These are phyloP conservation scores for Drosophila bipectinata DNA, from an alignment of 1,140 invertebrate genomes.

Conservation along the genomic window DNA sequence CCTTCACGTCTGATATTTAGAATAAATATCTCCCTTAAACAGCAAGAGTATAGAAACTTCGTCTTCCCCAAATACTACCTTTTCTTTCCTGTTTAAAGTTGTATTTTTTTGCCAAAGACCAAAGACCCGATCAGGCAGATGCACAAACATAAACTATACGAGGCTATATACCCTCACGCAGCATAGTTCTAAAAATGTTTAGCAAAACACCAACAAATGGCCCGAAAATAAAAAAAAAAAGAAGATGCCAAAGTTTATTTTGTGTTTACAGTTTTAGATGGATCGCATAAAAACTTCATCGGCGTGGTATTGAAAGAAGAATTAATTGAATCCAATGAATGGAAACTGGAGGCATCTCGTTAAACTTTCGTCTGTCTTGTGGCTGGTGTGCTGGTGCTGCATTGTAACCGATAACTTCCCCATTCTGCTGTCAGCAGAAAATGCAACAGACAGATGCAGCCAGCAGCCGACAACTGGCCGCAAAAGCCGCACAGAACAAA, in stretches of 20 bases:
- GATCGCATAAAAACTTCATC: slow-evolving; percentile 42
- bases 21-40: too few species aligned
- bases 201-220: slow-evolving; percentile 39
- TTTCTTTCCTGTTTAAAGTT: background rate
- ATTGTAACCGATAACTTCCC: slow-evolving; percentile 9
- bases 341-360: background rate
- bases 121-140: slow-evolving; percentile 25
- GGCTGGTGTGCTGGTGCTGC: slow-evolving; percentile 4
- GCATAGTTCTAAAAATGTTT: slow-evolving; percentile 74
- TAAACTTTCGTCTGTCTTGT: slow-evolving; percentile 4
- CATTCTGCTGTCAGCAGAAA: slow-evolving; percentile 9
- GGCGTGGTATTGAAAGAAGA: background rate
- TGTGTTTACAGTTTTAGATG: slow-evolving; percentile 51
- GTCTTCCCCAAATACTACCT: too few species aligned
- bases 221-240: slow-evolving; percentile 29
- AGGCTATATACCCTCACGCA: slow-evolving; percentile 30
- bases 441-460: slow-evolving; percentile 42
- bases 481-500: slow-evolving; percentile 36
- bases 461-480: background rate
- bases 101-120: background rate
- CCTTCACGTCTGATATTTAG: too few species aligned
- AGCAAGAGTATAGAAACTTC: too few species aligned
- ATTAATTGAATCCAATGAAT: slow-evolving; percentile 1
- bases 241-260: slow-evolving; percentile 16
- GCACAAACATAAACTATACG: slow-evolving; percentile 20